Evolutionary conservation across 2,888 invertebrate genomes (phyloP), one percentile per base, ranked within the genome.

Genomic region (Meta bourneti): DNA sequence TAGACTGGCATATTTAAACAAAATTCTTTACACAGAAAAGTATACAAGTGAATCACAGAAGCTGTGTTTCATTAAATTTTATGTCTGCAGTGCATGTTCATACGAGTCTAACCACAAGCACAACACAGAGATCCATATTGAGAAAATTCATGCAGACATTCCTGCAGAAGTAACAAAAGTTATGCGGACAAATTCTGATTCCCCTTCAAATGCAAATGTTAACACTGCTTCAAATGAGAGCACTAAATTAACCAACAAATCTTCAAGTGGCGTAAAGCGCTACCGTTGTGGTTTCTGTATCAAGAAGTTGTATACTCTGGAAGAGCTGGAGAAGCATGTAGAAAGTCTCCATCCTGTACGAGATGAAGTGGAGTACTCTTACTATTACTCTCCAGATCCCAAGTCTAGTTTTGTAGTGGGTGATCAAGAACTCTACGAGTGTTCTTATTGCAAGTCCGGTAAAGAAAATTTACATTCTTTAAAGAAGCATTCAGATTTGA

Each of bases 391-490:
- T 7, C 92, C 92, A 48, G 92, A 92, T 75, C 52, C 70, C 1
- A 70, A 61, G 8, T 0, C n/a, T 7, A 20, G 9, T 13, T 80
- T 75, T 16, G 11, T 19, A 8, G n/a, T 54, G 1, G 69, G 34
- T 9, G 92, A 89, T 19, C 80, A 75, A 34, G 84, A 85, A 2
- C 11, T 70, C 8, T 92, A 77, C 77, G 92, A 92, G 72, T 92
- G 92, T 71, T 84, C 86, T 20, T 92, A 92, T 71, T 92, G 92
- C 69, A 92, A 92, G 52, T 75, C 79, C 16, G 72, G 80, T 7
- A 71, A 84, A 48, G 89, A 86, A 71, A 92, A 75, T 34, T 72
- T 92, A 7, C 48, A 34, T 72, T 13, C 83, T 0, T 34, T 92
- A 13, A 85, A 86, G 48, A 92, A 82, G 2, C 92, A 92, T 61